Percentiles rank a stretch among this genome's conserved stretches.
Evolutionary conservation across 1,140 invertebrate species (phyloP).

Genomic region (Acromyrmex charruanus): DNA sequence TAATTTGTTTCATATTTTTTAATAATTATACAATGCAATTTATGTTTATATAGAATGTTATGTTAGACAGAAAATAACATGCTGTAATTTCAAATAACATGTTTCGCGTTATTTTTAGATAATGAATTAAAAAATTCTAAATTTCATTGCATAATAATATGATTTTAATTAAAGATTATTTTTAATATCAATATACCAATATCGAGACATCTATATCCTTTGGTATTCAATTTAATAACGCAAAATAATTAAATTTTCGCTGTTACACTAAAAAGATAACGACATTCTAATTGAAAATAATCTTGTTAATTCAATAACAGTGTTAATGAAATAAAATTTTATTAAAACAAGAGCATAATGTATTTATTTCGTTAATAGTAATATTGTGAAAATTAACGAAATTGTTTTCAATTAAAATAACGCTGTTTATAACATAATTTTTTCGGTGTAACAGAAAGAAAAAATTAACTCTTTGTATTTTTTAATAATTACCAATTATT

Average conservation of each 20-base stretch:
- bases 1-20: not conserved
- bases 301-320: no score
- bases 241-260: not conserved
- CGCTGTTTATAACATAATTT: no score
- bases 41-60: not conserved
- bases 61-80: not conserved
- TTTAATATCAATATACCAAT: not conserved
- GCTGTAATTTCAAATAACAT: not conserved
- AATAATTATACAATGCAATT: not conserved
- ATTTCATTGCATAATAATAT: not conserved
- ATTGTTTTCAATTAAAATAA: no score
- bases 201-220: not conserved
- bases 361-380: no score
- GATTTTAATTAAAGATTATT: not conserved
- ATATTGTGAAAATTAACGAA: no score
- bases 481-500: not conserved
- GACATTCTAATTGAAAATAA: no score
- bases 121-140: conserved; percentile 16
- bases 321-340: no score
- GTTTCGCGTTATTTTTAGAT: conserved; percentile 5
- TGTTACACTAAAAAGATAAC: no score
- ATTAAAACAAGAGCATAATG: no score
- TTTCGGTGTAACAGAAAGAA: no score
- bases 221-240: not conserved
- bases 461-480: not conserved